These are phyloP conservation scores for Sebastes schlegelii DNA, from an alignment of 2,113 vertebrate genomes.

Conservation along the genomic window DNA sequence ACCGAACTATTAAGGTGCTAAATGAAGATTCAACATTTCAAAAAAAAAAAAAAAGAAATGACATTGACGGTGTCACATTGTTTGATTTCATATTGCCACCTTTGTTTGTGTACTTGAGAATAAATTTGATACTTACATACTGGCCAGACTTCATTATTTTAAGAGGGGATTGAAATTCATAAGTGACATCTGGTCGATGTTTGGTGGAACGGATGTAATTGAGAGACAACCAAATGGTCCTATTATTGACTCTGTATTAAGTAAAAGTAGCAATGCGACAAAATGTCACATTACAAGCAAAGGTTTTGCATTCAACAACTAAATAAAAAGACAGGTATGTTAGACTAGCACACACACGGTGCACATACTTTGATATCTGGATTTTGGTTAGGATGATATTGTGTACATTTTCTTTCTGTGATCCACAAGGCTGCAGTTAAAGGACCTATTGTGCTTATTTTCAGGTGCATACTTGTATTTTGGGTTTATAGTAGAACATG, in stretches of 20 bases:
- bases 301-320: neutral
- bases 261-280: neutral
- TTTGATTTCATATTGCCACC: slow-evolving; percentile 78
- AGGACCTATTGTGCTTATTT: too few species aligned
- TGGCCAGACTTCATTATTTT: slow-evolving; percentile 28
- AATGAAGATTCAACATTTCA: slow-evolving; percentile 81
- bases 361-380: neutral
- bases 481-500: too few species aligned
- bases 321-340: neutral
- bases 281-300: neutral
- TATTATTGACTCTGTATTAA: neutral
- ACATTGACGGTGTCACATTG: slow-evolving; percentile 67
- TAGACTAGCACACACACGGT: neutral
- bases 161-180: neutral
- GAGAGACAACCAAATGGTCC: neutral
- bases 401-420: neutral
- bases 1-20: slow-evolving; percentile 84
- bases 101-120: slow-evolving; percentile 83
- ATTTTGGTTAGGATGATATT: neutral
- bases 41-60: slow-evolving; percentile 65
- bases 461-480: too few species aligned
- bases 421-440: neutral
- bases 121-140: slow-evolving; percentile 82
- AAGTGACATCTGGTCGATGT: too few species aligned
- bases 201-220: neutral